These are phyloP conservation scores for Steromphala cineraria DNA, from an alignment of 2,888 invertebrate genomes.

Conservation along the genomic window DNA sequence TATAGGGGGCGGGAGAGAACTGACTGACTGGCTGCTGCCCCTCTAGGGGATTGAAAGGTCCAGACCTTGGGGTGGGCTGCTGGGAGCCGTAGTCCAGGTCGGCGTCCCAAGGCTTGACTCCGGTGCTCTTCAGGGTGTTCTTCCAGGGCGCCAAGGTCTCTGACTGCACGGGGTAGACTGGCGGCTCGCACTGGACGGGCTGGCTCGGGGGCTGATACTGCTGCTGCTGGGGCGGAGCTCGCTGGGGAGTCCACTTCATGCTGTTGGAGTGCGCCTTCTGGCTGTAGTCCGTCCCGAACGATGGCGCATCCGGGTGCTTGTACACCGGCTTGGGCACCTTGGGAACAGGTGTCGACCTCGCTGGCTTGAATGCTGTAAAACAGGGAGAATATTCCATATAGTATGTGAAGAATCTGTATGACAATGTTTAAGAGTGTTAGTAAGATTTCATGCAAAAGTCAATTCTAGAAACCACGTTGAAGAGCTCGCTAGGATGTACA, in stretches of 20 bases:
- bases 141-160: conserved; percentile 41
- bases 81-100: conserved; percentile 35
- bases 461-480: too few species aligned
- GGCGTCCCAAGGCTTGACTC: conserved; percentile 48
- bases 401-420: too few species aligned
- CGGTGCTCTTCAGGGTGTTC: conserved; percentile 47
- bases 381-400: too few species aligned
- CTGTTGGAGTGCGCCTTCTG: not conserved
- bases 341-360: conserved; percentile 15
- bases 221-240: conserved; percentile 27
- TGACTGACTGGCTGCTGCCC: conserved; percentile 35
- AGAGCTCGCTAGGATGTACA: too few species aligned
- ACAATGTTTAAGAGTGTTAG: too few species aligned
- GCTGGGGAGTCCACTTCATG: not conserved
- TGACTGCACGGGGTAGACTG: not conserved
- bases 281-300: not conserved
- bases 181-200: conserved; percentile 3
- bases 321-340: conserved; percentile 10
- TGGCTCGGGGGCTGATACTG: not conserved
- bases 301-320: conserved; percentile 2
- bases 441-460: too few species aligned
- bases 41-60: conserved; percentile 26
- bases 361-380: conserved; percentile 16
- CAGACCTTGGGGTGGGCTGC: conserved; percentile 39
- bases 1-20: conserved; percentile 37